A percentile compares a stretch with the other conserved stretches of the same genome.
phyloP scores from a whole-genome alignment of 2,113 vertebrate species.

The Chitala chitala region DNA sequence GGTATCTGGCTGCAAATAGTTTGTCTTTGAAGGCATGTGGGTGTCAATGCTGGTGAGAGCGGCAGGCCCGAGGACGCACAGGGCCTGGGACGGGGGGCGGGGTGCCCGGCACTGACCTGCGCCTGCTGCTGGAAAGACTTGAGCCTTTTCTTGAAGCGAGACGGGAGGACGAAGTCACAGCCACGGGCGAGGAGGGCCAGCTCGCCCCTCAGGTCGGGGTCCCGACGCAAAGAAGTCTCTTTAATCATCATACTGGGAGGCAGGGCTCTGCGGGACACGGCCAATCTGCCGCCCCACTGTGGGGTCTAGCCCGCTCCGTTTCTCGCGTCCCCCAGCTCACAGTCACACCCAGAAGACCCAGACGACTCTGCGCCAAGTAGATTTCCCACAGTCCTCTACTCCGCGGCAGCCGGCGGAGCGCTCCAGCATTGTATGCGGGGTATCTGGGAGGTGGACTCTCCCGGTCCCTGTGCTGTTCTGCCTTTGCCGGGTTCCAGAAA shows the following conservation, averaged over 20 bases:
- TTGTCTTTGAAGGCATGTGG: conserved; percentile 5
- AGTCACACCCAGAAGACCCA: conserved; percentile 5
- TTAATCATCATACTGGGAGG: conserved; percentile 92
- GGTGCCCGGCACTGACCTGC: conserved; percentile 71
- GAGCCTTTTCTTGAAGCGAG: conserved; percentile 94
- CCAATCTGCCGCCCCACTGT: conserved; percentile 29
- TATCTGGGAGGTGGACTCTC: conserved; percentile 36
- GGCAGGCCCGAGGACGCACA: background rate
- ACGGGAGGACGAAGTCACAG: conserved; percentile 98
- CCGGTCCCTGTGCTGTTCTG: conserved; percentile 44
- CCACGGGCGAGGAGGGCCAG: conserved; percentile 93
- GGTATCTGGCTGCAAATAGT: conserved; percentile 84
- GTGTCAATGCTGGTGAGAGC: background rate
- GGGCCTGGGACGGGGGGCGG: conserved; percentile 21
- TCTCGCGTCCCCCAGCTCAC: too few species aligned
- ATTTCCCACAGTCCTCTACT: conserved; percentile 56
- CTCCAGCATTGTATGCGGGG: conserved; percentile 58
- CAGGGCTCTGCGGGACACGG: conserved; percentile 26
- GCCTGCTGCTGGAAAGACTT: conserved; percentile 92
- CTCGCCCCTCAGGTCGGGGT: conserved; percentile 94
- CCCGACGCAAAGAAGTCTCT: conserved; percentile 87
- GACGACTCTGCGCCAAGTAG: conserved; percentile 11
- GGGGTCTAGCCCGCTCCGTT: background rate
- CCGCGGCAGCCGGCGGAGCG: conserved; percentile 47
- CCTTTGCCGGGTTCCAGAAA: conserved; percentile 48